phyloP scores from a whole-genome alignment of 2,113 vertebrate genomes.

The Equus quagga region DNA sequence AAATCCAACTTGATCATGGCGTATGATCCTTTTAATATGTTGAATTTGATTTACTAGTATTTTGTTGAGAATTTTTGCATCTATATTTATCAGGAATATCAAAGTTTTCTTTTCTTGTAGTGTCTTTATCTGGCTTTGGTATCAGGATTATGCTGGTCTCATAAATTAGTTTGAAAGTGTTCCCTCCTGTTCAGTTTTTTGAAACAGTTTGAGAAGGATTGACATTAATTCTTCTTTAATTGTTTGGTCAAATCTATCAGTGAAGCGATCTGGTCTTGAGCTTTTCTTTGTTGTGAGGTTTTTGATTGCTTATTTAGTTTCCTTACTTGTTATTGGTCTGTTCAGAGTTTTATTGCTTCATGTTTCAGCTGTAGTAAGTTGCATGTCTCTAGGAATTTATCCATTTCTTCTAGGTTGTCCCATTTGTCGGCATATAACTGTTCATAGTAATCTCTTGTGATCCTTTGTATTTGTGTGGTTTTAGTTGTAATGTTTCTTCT shows the following conservation, averaged over 20 bases:
- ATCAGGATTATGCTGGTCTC: background rate
- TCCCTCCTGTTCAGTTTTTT: background rate
- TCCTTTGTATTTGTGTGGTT: background rate
- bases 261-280: background rate
- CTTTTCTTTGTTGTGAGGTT: background rate
- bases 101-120: background rate
- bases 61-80: background rate
- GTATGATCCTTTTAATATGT: background rate
- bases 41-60: background rate
- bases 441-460: background rate
- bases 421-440: background rate
- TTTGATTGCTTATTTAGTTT: background rate
- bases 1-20: background rate
- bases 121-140: background rate
- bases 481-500: background rate
- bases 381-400: background rate
- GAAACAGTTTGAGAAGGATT: background rate
- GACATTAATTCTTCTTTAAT: background rate
- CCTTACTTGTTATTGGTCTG: background rate
- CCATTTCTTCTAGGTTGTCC: background rate
- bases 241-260: background rate
- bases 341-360: background rate
- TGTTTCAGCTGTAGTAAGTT: background rate
- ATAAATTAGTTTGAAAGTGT: background rate
- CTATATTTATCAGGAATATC: background rate